Evolutionary conservation across 2,113 vertebrate genomes (phyloP), one percentile per base, ranked within the genome.

Genomic region (Piliocolobus tephrosceles): DNA sequence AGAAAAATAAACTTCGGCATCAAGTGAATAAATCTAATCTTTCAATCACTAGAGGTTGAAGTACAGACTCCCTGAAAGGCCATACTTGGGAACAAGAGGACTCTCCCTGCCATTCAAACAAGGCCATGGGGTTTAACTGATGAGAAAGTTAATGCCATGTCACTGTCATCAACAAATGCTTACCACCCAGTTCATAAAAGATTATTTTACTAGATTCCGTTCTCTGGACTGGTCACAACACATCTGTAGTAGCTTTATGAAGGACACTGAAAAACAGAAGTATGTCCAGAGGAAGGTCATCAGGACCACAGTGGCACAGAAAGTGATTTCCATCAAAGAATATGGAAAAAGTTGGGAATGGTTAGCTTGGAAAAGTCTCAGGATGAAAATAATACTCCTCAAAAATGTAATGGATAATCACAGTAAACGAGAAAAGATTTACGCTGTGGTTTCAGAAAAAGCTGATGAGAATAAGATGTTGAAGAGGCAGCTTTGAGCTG

Each of bases 301-400:
- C 66, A 40, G 35, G 30, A 55, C 61, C 13, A 2, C 32, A 92
- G 79, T 88, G 55, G 72, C n/a, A 64, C 43, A 73, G 47, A 70
- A 75, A 93, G 84, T 27, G 20, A 85, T 80, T 81, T 91, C 40
- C n/a, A 3, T 73, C 25, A 78, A 87, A 10, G 72, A 80, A 40
- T 30, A 75, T 20, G 68, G 82, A 84, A 93, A 88, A n/a, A 18
- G 70, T 52, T 70, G 72, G 78, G 40, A 82, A 88, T 90, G 47
- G 64, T 95, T 79, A 95, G 43, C 82, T 87, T 55, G 25, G n/a
- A 93, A 76, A 94, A 68, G 30, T 72, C 82, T 76, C 87, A 52
- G 12, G 30, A 64, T 38, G 23, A 82, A 47, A 88, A 92, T 73
- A 68, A 73, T 75, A 43, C 2, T 50, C 27, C 58, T 66, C 38